A percentile compares a stretch with the other conserved stretches of the same genome.
phyloP scores from a whole-genome alignment of 2,888 invertebrate species.

The Epinotia brunnichana region DNA sequence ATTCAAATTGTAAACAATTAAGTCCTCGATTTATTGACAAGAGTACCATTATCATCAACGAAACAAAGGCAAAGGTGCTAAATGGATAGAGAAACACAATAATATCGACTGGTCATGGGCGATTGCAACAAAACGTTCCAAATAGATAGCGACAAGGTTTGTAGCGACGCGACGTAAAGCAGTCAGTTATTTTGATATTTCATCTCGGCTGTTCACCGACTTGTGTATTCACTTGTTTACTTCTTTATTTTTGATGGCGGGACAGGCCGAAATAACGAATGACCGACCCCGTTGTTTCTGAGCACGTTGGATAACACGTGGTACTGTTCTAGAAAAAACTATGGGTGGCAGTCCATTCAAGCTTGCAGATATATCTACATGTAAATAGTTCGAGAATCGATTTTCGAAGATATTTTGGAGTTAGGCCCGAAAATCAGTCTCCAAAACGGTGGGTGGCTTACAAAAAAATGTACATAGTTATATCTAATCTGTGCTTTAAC shows the following conservation, averaged over 20 bases:
- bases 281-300: background rate
- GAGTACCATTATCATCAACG: background rate
- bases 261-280: slow-evolving; percentile 6
- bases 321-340: too few species aligned
- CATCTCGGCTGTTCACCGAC: background rate
- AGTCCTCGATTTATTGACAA: slow-evolving; percentile 13
- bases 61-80: slow-evolving; percentile 7
- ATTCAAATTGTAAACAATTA: background rate
- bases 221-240: slow-evolving; percentile 21
- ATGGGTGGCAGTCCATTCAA: too few species aligned
- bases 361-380: too few species aligned
- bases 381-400: too few species aligned
- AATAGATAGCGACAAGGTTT: slow-evolving; percentile 30
- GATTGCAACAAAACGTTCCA: slow-evolving; percentile 25
- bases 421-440: too few species aligned
- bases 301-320: too few species aligned
- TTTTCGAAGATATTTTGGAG: too few species aligned
- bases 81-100: background rate
- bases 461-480: too few species aligned
- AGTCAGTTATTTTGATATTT: slow-evolving; percentile 32
- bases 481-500: too few species aligned
- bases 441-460: too few species aligned
- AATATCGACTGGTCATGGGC: background rate
- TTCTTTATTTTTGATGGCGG: slow-evolving; percentile 20
- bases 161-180: background rate